Evolutionary conservation across 1,140 invertebrate genomes (phyloP), one percentile per base, ranked within the genome.

Genomic region (Venturia canescens): DNA sequence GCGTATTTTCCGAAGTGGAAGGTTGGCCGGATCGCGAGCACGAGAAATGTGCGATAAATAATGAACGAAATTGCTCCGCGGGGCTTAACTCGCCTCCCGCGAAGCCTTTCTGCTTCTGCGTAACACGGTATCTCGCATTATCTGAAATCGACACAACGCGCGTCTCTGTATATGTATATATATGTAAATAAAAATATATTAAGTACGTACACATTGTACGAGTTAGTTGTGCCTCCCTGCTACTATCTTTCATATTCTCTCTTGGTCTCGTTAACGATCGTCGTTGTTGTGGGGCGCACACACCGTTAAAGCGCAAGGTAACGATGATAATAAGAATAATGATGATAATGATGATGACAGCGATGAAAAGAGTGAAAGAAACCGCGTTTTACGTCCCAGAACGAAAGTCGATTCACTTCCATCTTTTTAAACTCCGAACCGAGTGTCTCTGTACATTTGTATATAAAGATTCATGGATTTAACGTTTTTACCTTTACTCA

Each of bases 11-110:
- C 44, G 21, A 38, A 21, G 29, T 23, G 70, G 70, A 38, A 72
- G 38, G 4, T 78, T 69, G 31, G 74, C 66, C 50, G 80, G 63
- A 71, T 77, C 74, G 79, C 71, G 72, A 67, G 77, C 75, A 48
- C 80, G 81, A 81, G 71, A 83, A 85, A 85, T 82, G 75, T 79
- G 79, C 79, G 81, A 87, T 88, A 87, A 88, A 87, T 88, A 87
- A 87, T 87, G 85, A 84, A 87, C 86, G 86, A 86, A 87, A 87
- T 86, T 86, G 83, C 84, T 82, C 60, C 78, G 57, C 50, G 71
- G 60, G 78, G 60, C 80, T 78, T 63, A 80, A 44, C 72, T 57
- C 27, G 74, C 70, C 72, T 70, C 72, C 70, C 70, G 70, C 70
- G 38, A 72, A 72, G 70, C 38, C 29, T 26, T 38, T 70, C 34